Conservation (phyloP, 2,113 vertebrate genomes). For the Elaphurus davidianus region DNA sequence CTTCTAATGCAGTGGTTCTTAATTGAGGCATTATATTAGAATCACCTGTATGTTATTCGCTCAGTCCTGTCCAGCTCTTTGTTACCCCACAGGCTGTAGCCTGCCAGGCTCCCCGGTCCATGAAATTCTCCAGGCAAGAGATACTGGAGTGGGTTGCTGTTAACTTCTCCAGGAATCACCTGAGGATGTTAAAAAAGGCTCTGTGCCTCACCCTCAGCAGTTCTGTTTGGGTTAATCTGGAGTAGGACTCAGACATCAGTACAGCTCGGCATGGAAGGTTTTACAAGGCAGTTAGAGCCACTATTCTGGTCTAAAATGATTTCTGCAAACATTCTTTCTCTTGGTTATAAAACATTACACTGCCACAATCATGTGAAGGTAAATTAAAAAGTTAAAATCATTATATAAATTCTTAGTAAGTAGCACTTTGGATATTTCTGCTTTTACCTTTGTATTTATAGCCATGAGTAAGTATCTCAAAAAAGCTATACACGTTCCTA, state of each 20-base stretch:
- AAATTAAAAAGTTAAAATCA: constrained; percentile 21
- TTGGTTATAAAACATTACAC: not conserved
- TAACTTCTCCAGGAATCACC: not conserved
- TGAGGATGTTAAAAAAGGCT: not conserved
- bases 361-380: not conserved
- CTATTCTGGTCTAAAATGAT: not conserved
- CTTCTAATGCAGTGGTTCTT: not conserved
- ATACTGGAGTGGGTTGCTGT: not conserved
- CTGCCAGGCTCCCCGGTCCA: not conserved
- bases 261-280: not conserved
- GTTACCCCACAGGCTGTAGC: not conserved
- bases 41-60: not conserved
- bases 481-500: not conserved
- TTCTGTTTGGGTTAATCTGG: not conserved
- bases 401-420: not conserved
- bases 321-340: not conserved
- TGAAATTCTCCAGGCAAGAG: not conserved
- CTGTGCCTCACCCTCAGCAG: not conserved
- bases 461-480: constrained; percentile 31
- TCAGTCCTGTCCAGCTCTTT: not conserved
- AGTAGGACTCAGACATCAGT: not conserved
- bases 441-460: constrained; percentile 57
- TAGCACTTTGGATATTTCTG: not conserved
- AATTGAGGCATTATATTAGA: not conserved
- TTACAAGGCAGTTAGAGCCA: not conserved